phyloP scores from a whole-genome alignment of 2,113 vertebrate species.

The Pomatostomus ruficeps region DNA sequence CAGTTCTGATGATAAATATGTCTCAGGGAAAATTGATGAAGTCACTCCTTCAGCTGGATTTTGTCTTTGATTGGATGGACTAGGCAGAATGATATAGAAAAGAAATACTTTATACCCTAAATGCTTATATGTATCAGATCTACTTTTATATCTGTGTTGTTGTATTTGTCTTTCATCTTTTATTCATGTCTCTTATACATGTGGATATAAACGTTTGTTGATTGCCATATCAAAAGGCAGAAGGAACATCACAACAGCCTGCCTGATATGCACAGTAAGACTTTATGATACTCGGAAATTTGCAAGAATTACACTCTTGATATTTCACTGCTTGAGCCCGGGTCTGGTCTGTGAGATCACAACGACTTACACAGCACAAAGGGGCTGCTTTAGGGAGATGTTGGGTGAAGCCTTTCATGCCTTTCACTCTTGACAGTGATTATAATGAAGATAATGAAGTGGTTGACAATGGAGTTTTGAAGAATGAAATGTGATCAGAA shows the following conservation, averaged over 20 bases:
- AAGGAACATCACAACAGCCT: slow-evolving; percentile 10
- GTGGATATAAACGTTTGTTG: slow-evolving; percentile 36
- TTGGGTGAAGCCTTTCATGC: slow-evolving; percentile 10
- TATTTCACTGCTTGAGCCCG: not conserved
- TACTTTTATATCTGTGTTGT: slow-evolving; percentile 1
- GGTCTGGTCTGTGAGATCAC: not conserved
- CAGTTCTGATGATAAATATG: slow-evolving; percentile 22
- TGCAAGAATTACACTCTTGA: slow-evolving; percentile 29
- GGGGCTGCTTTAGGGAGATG: not conserved
- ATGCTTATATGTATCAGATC: slow-evolving; percentile 9
- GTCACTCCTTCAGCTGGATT: not conserved
- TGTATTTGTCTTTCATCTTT: slow-evolving; percentile 61
- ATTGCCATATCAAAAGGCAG: slow-evolving; percentile 54
- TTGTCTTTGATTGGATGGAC: slow-evolving; percentile 9
- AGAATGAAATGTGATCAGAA: not conserved
- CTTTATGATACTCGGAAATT: slow-evolving; percentile 25
- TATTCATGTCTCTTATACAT: slow-evolving; percentile 33
- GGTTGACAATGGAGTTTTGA: not conserved
- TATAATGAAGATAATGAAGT: slow-evolving; percentile 38
- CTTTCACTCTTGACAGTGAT: slow-evolving; percentile 22
- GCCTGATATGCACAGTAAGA: not conserved
- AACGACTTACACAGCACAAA: not conserved
- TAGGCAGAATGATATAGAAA: not conserved
- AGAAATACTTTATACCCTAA: slow-evolving; percentile 13
- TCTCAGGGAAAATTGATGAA: slow-evolving; percentile 5